Conservation (phyloP, 30 jellyfish, hydroid and myxozoan genomes). For the Aurelia aurita complex sp. Pacific region DNA sequence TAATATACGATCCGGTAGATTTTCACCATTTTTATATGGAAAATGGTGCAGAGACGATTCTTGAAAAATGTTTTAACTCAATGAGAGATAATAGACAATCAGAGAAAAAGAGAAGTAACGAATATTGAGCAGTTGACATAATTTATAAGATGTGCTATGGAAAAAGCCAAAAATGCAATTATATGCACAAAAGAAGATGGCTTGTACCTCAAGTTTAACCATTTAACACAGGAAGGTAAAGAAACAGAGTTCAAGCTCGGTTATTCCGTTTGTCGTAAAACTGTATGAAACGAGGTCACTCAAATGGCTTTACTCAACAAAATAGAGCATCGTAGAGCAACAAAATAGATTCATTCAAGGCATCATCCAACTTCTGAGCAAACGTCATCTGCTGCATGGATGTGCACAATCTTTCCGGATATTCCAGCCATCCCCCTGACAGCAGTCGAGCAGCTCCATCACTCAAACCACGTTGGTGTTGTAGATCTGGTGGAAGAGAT, state of each 20-base stretch:
- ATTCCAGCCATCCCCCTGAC: not conserved
- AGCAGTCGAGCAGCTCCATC: not conserved
- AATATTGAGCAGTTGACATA: slow-evolving; percentile 2
- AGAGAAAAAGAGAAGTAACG: not conserved
- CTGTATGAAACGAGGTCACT: not conserved
- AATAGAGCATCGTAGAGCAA: not conserved
- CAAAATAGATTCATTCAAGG: not conserved
- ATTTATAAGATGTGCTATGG: slow-evolving; percentile 9
- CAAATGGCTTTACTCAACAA: not conserved
- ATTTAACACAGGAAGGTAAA: slow-evolving; percentile 6
- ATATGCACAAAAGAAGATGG: slow-evolving; percentile 9
- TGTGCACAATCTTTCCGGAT: not conserved
- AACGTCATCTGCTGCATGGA: not conserved
- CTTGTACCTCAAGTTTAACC: not conserved
- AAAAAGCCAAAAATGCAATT: slow-evolving; percentile 15
- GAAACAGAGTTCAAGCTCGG: slow-evolving; percentile 10
- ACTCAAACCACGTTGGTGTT: not conserved
- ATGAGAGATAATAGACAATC: not conserved
- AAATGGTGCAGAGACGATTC: slow-evolving; percentile 10
- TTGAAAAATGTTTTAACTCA: not conserved
- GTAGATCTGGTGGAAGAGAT: not conserved
- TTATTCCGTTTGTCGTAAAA: slow-evolving; percentile 7
- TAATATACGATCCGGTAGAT: not conserved
- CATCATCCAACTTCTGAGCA: not conserved
- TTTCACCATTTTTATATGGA: not conserved